These are phyloP conservation scores for Barbus barbus DNA, from an alignment of 2,113 vertebrate species.

Conservation along the genomic window DNA sequence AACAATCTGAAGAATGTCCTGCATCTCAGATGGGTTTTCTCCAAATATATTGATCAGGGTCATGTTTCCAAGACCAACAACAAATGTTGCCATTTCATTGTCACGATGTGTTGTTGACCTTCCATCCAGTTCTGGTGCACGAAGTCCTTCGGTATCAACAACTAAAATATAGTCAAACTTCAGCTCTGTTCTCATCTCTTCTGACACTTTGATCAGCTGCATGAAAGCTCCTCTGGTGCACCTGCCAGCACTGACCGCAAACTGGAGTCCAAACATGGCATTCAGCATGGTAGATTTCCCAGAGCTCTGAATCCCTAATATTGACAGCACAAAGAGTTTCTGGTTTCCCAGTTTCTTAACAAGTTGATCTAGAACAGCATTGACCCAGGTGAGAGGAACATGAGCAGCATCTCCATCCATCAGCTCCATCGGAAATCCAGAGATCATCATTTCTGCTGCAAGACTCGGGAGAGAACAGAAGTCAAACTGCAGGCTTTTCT, in stretches of 20 bases:
- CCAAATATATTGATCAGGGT: too few species aligned
- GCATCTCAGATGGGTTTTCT: too few species aligned
- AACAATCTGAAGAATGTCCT: too few species aligned
- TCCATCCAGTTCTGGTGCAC: conserved; percentile 59
- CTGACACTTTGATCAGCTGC: too few species aligned
- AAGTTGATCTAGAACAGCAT: conserved; percentile 74
- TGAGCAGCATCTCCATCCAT: conserved; percentile 83
- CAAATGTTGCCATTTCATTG: too few species aligned
- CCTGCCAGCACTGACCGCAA: conserved; percentile 64
- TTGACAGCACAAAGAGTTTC: conserved; percentile 60
- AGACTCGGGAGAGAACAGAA: too few species aligned
- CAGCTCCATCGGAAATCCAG: conserved; percentile 62
- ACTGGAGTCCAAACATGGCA: conserved; percentile 73
- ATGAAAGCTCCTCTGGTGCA: too few species aligned
- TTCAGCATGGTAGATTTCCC: conserved; percentile 51
- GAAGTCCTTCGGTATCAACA: conserved; percentile 72
- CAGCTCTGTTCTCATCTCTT: conserved; percentile 30
- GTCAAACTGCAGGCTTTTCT: too few species aligned
- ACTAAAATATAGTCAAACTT: conserved; percentile 8
- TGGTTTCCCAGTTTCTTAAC: conserved; percentile 72
- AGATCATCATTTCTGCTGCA: too few species aligned
- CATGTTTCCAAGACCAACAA: too few species aligned
- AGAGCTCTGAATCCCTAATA: too few species aligned
- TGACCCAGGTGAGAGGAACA: conserved; percentile 75
- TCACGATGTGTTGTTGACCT: conserved; percentile 40